A percentile compares a stretch with the other conserved stretches of the same genome.
Evolutionary conservation across 2,888 invertebrate genomes (phyloP).

Genomic region (Cryptocheilus praepositus): DNA sequence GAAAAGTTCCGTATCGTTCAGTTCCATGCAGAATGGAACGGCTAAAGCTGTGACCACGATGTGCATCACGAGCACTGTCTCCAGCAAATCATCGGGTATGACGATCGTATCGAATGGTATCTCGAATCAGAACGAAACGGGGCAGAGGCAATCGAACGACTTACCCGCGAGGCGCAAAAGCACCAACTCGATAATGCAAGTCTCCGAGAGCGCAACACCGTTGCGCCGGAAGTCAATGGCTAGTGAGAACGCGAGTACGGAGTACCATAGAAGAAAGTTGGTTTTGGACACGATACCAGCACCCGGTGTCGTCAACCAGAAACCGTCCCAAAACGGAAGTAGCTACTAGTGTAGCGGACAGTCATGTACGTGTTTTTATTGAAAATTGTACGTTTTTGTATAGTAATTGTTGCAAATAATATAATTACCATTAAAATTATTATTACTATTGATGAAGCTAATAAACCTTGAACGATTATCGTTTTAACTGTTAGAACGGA

Average conservation of each 20-base stretch:
- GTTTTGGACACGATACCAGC: constrained; percentile 62
- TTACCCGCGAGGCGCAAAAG: constrained; percentile 66
- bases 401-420: constrained; percentile 69
- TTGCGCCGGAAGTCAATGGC: constrained; percentile 77
- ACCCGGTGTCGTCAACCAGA: constrained; percentile 49
- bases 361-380: constrained; percentile 38
- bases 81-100: constrained; percentile 36
- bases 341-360: constrained; percentile 44
- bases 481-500: constrained; percentile 39
- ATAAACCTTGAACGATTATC: constrained; percentile 33
- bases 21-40: constrained; percentile 33
- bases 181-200: constrained; percentile 60
- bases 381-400: constrained; percentile 60
- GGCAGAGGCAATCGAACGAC: constrained; percentile 47
- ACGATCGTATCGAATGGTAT: constrained; percentile 42
- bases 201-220: constrained; percentile 64
- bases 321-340: constrained; percentile 58
- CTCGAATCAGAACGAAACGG: constrained; percentile 41
- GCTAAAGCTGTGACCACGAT: constrained; percentile 48
- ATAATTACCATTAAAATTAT: constrained; percentile 57
- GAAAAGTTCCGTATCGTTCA: constrained; percentile 27
- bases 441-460: constrained; percentile 33
- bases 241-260: constrained; percentile 59
- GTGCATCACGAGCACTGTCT: constrained; percentile 37
- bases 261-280: constrained; percentile 66